A percentile compares a stretch with the other conserved stretches of the same genome.
phyloP scores from a whole-genome alignment of 2,113 vertebrate genomes.

The Malurus cyaneus region DNA sequence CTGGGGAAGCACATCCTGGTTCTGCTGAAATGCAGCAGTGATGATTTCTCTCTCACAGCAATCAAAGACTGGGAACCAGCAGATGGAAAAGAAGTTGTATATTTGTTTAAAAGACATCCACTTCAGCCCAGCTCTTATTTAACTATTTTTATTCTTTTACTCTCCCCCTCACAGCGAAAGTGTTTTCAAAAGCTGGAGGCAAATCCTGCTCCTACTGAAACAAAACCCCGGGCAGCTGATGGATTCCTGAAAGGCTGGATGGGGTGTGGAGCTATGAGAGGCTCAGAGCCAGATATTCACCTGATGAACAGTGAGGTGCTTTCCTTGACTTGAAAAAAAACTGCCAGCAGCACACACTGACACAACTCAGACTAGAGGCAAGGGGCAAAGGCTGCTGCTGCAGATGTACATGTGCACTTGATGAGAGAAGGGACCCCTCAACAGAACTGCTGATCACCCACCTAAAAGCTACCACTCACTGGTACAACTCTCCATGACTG shows the following conservation, averaged over 20 bases:
- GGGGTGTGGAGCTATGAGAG: not conserved
- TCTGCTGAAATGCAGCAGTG: not conserved
- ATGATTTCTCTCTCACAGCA: not conserved
- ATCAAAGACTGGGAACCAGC: not conserved
- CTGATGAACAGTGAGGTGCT: not conserved
- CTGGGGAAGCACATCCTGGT: not conserved
- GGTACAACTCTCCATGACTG: not conserved
- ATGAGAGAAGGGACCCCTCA: not conserved
- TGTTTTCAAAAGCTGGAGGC: not conserved
- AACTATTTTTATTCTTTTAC: not conserved
- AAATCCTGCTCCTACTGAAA: not conserved
- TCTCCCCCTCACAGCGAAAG: not conserved
- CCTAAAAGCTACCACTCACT: not conserved
- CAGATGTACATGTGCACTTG: too few species aligned
- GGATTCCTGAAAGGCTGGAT: not conserved
- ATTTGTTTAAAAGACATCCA: not conserved
- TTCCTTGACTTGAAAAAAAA: not conserved
- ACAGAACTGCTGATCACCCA: not conserved
- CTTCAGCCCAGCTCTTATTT: not conserved
- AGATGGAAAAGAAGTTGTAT: conserved; percentile 12
- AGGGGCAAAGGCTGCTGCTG: not conserved
- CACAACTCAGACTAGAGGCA: not conserved
- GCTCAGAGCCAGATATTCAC: not conserved
- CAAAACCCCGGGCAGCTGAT: not conserved
- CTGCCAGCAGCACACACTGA: not conserved